These are phyloP conservation scores for Tyto alba DNA, from an alignment of 2,113 vertebrate genomes.

Conservation along the genomic window DNA sequence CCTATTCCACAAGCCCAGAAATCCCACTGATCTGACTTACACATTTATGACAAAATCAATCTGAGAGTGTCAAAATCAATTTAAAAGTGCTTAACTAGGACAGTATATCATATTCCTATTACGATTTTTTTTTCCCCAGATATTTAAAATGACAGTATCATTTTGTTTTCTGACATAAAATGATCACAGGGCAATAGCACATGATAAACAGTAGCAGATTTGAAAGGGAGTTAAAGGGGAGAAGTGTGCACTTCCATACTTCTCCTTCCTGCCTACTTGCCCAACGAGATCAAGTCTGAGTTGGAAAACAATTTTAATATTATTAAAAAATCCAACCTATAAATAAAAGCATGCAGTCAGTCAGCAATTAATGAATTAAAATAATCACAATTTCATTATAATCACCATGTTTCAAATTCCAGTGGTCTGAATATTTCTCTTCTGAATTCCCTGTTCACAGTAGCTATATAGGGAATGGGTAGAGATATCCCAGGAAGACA, in stretches of 20 bases:
- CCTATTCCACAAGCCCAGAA: neutral
- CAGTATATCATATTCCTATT: neutral
- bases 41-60: neutral
- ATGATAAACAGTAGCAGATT: neutral
- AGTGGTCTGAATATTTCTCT: neutral
- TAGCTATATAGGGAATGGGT: neutral
- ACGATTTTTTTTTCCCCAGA: neutral
- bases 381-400: neutral
- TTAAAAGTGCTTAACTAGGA: neutral
- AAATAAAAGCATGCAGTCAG: neutral
- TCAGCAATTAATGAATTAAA: neutral
- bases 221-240: neutral
- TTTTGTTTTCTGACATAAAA: slow-evolving; percentile 17
- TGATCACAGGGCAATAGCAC: neutral
- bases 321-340: neutral
- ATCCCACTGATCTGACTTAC: neutral
- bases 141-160: neutral
- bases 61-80: neutral
- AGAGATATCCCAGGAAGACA: neutral
- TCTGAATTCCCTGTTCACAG: neutral
- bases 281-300: neutral
- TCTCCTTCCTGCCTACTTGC: neutral
- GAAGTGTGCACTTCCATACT: neutral
- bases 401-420: neutral
- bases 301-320: neutral